These are phyloP conservation scores for Forbesichthys agassizii DNA, from an alignment of 2,113 vertebrate species.

Conservation along the genomic window DNA sequence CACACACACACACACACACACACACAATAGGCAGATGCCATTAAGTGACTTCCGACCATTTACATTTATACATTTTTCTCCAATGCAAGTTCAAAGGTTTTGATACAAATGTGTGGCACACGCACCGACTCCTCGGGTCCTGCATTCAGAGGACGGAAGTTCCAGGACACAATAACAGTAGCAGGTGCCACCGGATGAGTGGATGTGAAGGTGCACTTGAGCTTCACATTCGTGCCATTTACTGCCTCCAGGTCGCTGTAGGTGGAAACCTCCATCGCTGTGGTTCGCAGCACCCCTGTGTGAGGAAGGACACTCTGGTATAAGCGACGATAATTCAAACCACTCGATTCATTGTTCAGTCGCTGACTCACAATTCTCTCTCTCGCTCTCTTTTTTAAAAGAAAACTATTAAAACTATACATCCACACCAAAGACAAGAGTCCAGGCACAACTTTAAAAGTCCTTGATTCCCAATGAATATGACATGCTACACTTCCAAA, in stretches of 20 bases:
- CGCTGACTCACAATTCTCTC: neutral
- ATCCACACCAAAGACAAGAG: neutral
- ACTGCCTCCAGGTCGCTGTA: constrained; percentile 75
- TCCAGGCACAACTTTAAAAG: no score
- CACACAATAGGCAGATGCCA: neutral
- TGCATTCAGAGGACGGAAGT: constrained; percentile 77
- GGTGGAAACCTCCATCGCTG: constrained; percentile 80
- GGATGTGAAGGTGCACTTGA: constrained; percentile 90
- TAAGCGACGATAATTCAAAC: neutral
- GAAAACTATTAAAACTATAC: neutral
- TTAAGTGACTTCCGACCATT: no score
- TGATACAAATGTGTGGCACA: constrained; percentile 1
- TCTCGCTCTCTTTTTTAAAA: neutral
- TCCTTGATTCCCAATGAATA: no score
- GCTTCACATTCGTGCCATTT: constrained; percentile 83
- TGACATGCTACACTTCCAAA: no score
- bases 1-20: constrained; percentile 3
- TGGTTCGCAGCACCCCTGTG: constrained; percentile 67
- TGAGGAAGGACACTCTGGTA: neutral
- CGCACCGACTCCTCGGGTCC: constrained; percentile 80
- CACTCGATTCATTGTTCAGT: no score
- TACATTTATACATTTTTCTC: no score
- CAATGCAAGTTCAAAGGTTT: neutral
- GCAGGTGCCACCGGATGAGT: constrained; percentile 61
- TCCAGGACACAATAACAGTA: constrained; percentile 81